These are phyloP conservation scores for Chiridota heheva DNA, from an alignment of 35 echinoderm and acorn worm genomes.

Conservation along the genomic window DNA sequence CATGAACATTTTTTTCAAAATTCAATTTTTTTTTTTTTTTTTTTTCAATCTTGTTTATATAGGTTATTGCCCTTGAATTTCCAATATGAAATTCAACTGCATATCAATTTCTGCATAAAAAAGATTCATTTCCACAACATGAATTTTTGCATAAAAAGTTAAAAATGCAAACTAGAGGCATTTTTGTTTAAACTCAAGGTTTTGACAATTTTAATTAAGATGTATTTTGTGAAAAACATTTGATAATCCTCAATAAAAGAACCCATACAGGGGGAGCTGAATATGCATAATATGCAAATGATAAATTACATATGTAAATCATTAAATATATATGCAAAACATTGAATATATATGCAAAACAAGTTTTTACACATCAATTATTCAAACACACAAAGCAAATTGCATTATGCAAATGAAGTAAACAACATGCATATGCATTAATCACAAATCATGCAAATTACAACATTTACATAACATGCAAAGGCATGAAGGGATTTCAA, in stretches of 20 bases:
- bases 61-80: too few species aligned
- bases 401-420: background rate
- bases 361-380: slow-evolving; percentile 5
- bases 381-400: background rate
- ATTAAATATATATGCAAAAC: slow-evolving; percentile 17
- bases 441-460: background rate
- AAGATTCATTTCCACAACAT: background rate
- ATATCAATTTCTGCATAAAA: too few species aligned
- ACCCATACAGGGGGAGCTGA: slow-evolving; percentile 69
- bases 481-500: slow-evolving; percentile 13
- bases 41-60: too few species aligned
- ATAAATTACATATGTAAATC: too few species aligned
- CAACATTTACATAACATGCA: background rate
- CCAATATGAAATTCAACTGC: too few species aligned
- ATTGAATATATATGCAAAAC: slow-evolving; percentile 5
- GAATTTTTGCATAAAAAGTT: background rate
- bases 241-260: slow-evolving; percentile 48
- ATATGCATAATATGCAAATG: too few species aligned
- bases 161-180: slow-evolving; percentile 1
- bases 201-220: background rate
- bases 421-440: background rate
- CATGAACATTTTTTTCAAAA: too few species aligned
- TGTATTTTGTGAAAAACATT: background rate
- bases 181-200: background rate
- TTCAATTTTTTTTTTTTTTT: too few species aligned